Evolutionary conservation across 1,140 invertebrate species (phyloP).

Genomic region (Zaprionus ghesquierei): DNA sequence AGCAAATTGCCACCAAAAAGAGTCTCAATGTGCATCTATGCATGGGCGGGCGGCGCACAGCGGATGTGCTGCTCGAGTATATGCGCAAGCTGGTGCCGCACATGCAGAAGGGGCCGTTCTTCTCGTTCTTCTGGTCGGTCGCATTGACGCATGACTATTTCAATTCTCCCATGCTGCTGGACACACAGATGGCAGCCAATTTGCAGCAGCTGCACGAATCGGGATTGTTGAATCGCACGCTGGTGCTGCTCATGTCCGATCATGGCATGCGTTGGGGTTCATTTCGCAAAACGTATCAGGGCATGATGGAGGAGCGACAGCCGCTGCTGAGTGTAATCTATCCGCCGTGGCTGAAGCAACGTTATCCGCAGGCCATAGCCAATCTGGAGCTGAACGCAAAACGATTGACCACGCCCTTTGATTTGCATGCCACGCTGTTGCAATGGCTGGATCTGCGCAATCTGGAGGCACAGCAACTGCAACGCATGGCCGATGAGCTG

Average conservation of each 20-base stretch:
- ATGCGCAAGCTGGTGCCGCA: slow-evolving; percentile 71
- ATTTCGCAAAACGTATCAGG: slow-evolving; percentile 88
- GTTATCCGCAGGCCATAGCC: slow-evolving; percentile 85
- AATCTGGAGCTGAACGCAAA: slow-evolving; percentile 89
- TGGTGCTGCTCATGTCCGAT: slow-evolving; percentile 93
- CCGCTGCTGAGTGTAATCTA: slow-evolving; percentile 91
- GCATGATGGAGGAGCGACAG: slow-evolving; percentile 92
- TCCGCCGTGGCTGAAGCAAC: slow-evolving; percentile 88
- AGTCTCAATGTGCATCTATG: slow-evolving; percentile 84
- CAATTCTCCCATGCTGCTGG: slow-evolving; percentile 87
- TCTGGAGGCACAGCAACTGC: slow-evolving; percentile 67
- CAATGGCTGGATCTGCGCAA: slow-evolving; percentile 85
- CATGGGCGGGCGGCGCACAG: slow-evolving; percentile 83
- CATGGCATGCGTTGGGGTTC: slow-evolving; percentile 95
- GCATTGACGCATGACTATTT: slow-evolving; percentile 89
- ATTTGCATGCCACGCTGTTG: slow-evolving; percentile 88
- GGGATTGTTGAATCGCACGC: slow-evolving; percentile 86
- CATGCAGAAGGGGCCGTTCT: slow-evolving; percentile 74
- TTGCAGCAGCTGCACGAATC: slow-evolving; percentile 83
- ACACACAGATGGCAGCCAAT: slow-evolving; percentile 84
- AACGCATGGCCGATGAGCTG: slow-evolving; percentile 50
- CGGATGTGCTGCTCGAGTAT: slow-evolving; percentile 82
- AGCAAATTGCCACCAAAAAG: slow-evolving; percentile 77
- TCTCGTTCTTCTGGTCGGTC: slow-evolving; percentile 90
- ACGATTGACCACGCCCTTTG: slow-evolving; percentile 91